Conservation (phyloP, 2,797 vertebrate species). For the Labroides dimidiatus region DNA sequence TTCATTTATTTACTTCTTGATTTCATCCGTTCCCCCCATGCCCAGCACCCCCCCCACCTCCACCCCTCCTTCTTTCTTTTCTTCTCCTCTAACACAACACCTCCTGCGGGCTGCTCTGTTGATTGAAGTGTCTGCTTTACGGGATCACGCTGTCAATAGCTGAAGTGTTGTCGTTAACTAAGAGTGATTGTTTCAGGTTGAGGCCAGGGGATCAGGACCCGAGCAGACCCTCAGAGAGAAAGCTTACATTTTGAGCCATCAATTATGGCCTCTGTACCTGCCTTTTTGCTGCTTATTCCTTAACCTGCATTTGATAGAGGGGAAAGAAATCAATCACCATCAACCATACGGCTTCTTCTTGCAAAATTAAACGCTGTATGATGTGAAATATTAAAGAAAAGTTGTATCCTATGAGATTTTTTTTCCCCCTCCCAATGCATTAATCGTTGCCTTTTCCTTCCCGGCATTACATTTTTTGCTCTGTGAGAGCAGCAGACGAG, state of each 20-base stretch:
- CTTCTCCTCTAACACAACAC: constrained; percentile 74
- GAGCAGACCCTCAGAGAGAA: constrained; percentile 79
- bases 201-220: constrained; percentile 82
- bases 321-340: constrained; percentile 9
- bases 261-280: constrained; percentile 66
- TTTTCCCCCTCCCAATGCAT: constrained; percentile 45
- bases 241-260: constrained; percentile 75
- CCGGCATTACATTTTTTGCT: constrained; percentile 56
- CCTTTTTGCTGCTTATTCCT: constrained; percentile 42
- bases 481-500: constrained; percentile 54
- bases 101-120: constrained; percentile 81
- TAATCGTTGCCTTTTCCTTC: constrained; percentile 47
- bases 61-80: constrained; percentile 38
- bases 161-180: constrained; percentile 86
- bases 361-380: constrained; percentile 33
- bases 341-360: constrained; percentile 18
- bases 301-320: constrained; percentile 37
- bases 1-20: constrained; percentile 90
- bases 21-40: constrained; percentile 77
- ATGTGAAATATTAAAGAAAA: constrained; percentile 35
- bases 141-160: constrained; percentile 86
- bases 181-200: constrained; percentile 85
- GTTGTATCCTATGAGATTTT: constrained; percentile 26
- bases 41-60: not conserved
- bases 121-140: constrained; percentile 87